These are phyloP conservation scores for Thymelicus sylvestris DNA, from an alignment of 2,888 invertebrate species.

Conservation along the genomic window DNA sequence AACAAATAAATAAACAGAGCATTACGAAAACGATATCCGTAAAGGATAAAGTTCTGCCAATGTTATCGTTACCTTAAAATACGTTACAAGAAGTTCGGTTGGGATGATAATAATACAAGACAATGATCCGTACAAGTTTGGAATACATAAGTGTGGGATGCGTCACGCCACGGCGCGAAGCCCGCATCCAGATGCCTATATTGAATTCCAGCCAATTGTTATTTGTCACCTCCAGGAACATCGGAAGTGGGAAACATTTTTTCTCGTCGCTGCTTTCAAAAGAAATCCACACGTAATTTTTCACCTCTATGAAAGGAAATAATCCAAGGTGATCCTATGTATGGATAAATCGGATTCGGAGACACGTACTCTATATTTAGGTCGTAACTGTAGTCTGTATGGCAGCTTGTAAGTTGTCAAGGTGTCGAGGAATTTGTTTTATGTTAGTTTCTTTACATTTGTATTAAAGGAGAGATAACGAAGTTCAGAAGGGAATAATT, in stretches of 20 bases:
- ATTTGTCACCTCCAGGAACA: constrained; percentile 66
- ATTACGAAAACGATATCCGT: not conserved
- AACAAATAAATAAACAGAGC: no score
- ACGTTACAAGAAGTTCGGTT: constrained; percentile 23
- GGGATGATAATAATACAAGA: constrained; percentile 24
- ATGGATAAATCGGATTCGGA: constrained; percentile 12
- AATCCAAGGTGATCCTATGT: constrained; percentile 14
- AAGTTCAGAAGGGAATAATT: not conserved
- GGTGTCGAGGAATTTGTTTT: not conserved
- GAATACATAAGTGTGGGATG: constrained; percentile 31
- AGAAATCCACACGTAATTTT: constrained; percentile 17
- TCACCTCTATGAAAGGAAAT: constrained; percentile 18
- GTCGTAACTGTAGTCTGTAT: not conserved
- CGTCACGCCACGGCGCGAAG: constrained; percentile 11
- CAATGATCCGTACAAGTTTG: constrained; percentile 32
- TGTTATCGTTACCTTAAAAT: constrained; percentile 15
- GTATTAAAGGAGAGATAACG: no score
- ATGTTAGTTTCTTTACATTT: no score
- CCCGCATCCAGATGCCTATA: constrained; percentile 54
- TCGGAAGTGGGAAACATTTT: constrained; percentile 57
- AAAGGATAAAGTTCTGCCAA: constrained; percentile 4
- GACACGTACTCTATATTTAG: constrained; percentile 2
- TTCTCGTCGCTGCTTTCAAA: constrained; percentile 10
- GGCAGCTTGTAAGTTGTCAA: not conserved
- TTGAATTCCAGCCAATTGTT: constrained; percentile 77